Evolutionary conservation across 1,140 invertebrate genomes (phyloP).

Genomic region (Cotesia glomerata): DNA sequence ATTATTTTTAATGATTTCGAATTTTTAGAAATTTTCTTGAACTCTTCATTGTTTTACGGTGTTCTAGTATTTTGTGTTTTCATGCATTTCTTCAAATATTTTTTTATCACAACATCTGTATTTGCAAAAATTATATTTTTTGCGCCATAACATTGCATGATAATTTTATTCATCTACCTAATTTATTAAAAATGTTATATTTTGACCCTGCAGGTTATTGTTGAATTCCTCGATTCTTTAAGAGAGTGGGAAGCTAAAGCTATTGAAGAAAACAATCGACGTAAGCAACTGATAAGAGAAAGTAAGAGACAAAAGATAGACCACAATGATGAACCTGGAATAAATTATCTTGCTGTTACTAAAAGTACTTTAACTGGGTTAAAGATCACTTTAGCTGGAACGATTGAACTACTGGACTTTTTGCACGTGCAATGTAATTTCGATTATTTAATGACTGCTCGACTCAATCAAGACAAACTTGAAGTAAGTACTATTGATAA

Average conservation of each 20-base stretch:
- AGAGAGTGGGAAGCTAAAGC: neutral
- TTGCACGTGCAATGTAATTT: constrained; percentile 4
- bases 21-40: no score
- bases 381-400: constrained; percentile 2
- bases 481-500: constrained; percentile 21
- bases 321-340: neutral
- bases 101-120: no score
- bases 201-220: neutral
- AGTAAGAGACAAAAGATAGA: neutral
- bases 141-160: no score
- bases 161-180: no score
- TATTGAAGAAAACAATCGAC: neutral
- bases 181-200: neutral
- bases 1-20: no score
- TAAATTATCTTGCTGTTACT: neutral
- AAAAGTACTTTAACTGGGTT: constrained; percentile 10
- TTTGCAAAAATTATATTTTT: no score
- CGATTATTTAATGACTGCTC: constrained; percentile 19
- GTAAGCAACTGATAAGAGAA: no score
- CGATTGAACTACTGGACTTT: constrained; percentile 21
- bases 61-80: no score
- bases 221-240: neutral
- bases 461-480: constrained; percentile 25
- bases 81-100: no score
- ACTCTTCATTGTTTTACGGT: no score